These are phyloP conservation scores for Drosophila pullipes DNA, from an alignment of 2,888 invertebrate genomes.

Conservation along the genomic window DNA sequence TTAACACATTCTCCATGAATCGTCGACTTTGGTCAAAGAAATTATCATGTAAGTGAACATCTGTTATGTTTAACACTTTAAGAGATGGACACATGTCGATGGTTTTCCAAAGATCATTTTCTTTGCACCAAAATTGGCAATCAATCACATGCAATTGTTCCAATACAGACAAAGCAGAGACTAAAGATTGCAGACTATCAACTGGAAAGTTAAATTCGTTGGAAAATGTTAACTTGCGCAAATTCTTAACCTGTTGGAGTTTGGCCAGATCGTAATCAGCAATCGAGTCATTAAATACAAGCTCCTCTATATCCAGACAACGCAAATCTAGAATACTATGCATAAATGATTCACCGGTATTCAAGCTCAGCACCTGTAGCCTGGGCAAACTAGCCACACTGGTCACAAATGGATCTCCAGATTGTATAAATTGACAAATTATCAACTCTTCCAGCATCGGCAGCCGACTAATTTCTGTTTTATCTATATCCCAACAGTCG, in stretches of 20 bases:
- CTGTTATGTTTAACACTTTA: conserved; percentile 22
- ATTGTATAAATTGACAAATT: fast-evolving
- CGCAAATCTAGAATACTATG: conserved; percentile 5
- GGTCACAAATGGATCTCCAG: neutral
- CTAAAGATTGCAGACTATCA: neutral
- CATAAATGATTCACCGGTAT: neutral
- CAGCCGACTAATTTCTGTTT: neutral
- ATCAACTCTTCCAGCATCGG: conserved; percentile 23
- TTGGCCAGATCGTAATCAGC: neutral
- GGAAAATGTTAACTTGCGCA: conserved; percentile 18
- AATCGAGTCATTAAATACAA: conserved; percentile 10
- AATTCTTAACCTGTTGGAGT: neutral
- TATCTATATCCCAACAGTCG: neutral
- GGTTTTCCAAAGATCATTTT: conserved; percentile 32
- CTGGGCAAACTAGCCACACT: conserved; percentile 8
- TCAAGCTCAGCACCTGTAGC: conserved; percentile 1
- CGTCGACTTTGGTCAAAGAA: conserved; percentile 18
- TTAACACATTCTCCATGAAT: conserved; percentile 12
- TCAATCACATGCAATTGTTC: conserved; percentile 24
- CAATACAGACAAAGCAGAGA: conserved; percentile 11
- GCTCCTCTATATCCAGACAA: neutral
- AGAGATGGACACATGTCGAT: conserved; percentile 15
- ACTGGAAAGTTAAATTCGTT: neutral
- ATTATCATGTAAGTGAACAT: neutral
- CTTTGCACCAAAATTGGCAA: conserved; percentile 6